Base-by-base conservation (phyloP, 2,113 vertebrate genomes). In the Morone saxatilis region DNA sequence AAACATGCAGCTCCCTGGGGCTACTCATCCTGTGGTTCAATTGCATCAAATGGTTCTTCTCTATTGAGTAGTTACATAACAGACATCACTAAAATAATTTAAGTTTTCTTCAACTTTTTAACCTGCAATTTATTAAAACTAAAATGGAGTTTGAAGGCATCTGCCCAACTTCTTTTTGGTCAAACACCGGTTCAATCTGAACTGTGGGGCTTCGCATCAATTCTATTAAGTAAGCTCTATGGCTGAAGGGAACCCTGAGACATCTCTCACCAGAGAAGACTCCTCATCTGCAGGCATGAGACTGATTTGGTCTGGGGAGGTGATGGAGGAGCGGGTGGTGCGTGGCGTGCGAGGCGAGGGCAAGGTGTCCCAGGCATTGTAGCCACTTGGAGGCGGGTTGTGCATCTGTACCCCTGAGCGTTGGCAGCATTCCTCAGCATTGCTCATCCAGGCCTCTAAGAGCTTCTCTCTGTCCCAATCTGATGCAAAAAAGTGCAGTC, bases 381-480 rank as follows among this genome's bases (percentile, higher is more conserved):
- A 98, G 0, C 98, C 98, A 25, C 95, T 99, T 4, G 98, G 98
- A 22, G 98, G 98, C 6, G 98, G 98, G 14, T 97, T 97, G 74
- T 97, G 98, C 98, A 98, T 99, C 84, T 98, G 98, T 22, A 99
- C 97, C 17, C 98, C 97, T 2, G 98, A 99, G 20, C 98, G 97
- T 88, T 99, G 98, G 95, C 98, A 99, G 94, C 98, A 99, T 57
- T 96, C 96, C 91, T 98, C 98, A 0, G 98, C 96, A 74, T 98
- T 97, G 65, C 94, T 96, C 98, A 99, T 99, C 98, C 98, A 99
- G 16, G 97, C 98, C 93, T 99, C 98, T 57, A 99, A 96, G 77
- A 99, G 95, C 91, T 99, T 99, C 93, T 99, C 98, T 87, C 97
- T 96, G 95, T 99, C 98, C 98, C 98, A 99, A 88, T 99, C 98